Conservation (phyloP, 2,797 vertebrate species). For the Rhinatrema bivittatum region DNA sequence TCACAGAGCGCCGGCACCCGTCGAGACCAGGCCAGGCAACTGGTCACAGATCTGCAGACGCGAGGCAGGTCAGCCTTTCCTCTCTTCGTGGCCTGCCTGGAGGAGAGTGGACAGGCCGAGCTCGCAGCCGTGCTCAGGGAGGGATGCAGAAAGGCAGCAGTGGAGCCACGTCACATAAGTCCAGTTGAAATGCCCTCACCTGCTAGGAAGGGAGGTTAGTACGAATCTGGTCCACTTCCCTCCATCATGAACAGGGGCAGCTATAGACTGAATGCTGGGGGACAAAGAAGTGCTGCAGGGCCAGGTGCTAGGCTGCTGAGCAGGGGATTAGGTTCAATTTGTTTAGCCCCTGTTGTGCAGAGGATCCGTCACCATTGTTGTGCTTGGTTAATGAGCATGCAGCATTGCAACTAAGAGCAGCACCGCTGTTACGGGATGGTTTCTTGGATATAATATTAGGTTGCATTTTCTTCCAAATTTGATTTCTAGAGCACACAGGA, state of each 20-base stretch:
- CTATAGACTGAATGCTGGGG: neutral
- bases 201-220: neutral
- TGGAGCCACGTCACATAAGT: neutral
- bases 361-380: too few species aligned
- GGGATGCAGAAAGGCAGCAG: neutral
- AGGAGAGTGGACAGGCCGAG: slow-evolving; percentile 57
- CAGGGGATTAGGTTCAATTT: neutral
- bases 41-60: slow-evolving; percentile 75
- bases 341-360: too few species aligned
- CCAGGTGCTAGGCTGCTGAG: rapidly evolving
- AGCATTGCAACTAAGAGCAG: too few species aligned
- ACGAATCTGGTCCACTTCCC: neutral
- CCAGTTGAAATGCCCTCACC: neutral
- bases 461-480: too few species aligned
- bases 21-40: slow-evolving; percentile 72
- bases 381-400: too few species aligned
- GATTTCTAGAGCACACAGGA: too few species aligned
- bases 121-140: slow-evolving; percentile 52
- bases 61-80: slow-evolving; percentile 76
- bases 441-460: too few species aligned
- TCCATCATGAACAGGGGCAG: neutral
- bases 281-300: neutral
- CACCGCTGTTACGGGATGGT: too few species aligned
- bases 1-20: slow-evolving; percentile 60
- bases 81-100: slow-evolving; percentile 71